These are phyloP conservation scores for Ips nitidus DNA, from an alignment of 1,140 invertebrate genomes.

Conservation along the genomic window DNA sequence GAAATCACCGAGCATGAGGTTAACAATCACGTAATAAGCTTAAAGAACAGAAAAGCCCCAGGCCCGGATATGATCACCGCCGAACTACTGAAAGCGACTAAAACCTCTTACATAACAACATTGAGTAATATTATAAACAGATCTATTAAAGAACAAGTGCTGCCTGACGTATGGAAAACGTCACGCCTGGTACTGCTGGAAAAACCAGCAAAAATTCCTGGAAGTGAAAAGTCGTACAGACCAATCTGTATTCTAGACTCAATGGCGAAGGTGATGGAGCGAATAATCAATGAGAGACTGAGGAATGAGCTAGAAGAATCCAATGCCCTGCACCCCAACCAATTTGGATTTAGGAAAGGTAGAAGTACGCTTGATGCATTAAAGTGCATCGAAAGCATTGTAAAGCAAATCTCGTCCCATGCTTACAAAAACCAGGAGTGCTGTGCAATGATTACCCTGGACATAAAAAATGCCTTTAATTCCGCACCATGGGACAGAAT, in stretches of 20 bases:
- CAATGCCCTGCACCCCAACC: conserved; percentile 3
- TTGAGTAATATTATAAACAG: background rate
- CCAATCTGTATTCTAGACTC: conserved; percentile 29
- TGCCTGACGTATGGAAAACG: conserved; percentile 29
- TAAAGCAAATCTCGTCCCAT: background rate
- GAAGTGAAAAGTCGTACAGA: conserved; percentile 21
- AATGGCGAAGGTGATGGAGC: conserved; percentile 25
- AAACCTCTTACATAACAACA: too few species aligned
- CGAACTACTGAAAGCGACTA: conserved; percentile 29
- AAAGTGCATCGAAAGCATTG: background rate
- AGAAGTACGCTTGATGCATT: conserved; percentile 21
- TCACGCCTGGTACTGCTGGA: conserved; percentile 21
- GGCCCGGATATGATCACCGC: conserved; percentile 39
- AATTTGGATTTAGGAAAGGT: conserved; percentile 23
- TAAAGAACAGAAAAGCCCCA: conserved; percentile 39
- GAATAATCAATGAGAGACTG: conserved; percentile 16
- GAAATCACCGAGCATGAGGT: conserved; percentile 17
- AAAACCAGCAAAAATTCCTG: background rate
- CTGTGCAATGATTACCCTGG: conserved; percentile 17
- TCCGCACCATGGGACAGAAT: conserved; percentile 22
- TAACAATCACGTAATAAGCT: conserved; percentile 1
- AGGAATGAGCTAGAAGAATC: conserved; percentile 17
- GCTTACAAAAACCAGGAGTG: background rate
- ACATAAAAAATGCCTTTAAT: conserved; percentile 34
- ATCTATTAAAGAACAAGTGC: background rate